A percentile compares a stretch with the other conserved stretches of the same genome.
Conservation (phyloP, 1,140 invertebrate species). For the Diprion similis region DNA sequence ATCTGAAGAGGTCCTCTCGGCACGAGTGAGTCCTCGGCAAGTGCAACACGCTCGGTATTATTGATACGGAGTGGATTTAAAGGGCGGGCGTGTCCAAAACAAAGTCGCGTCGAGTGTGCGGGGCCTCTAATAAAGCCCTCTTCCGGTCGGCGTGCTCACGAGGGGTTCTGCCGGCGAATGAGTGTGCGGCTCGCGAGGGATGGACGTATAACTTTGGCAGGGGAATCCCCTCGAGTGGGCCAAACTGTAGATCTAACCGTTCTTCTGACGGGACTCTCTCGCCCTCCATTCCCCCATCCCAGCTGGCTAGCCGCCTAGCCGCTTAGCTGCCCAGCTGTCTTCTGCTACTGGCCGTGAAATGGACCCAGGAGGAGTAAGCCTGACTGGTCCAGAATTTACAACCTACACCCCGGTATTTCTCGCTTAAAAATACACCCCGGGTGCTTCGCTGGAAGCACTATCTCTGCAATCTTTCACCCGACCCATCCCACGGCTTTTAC, state of each 20-base stretch:
- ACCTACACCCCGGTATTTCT: conserved; percentile 23
- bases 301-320: background rate
- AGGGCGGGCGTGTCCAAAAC: no score
- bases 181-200: background rate
- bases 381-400: conserved; percentile 50
- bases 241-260: conserved; percentile 47
- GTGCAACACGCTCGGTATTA: no score
- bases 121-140: conserved; percentile 27
- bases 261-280: conserved; percentile 29
- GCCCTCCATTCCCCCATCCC: background rate
- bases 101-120: background rate
- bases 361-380: conserved; percentile 45
- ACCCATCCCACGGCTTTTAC: background rate
- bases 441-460: conserved; percentile 8
- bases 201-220: conserved; percentile 15
- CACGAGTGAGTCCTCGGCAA: no score
- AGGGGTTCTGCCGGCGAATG: background rate
- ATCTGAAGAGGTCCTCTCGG: no score
- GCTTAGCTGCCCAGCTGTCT: conserved; percentile 17
- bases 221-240: conserved; percentile 41
- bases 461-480: background rate
- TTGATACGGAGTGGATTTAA: no score
- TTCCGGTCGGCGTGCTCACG: no score
- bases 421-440: conserved; percentile 30
- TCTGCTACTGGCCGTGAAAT: conserved; percentile 44